Conservation (phyloP, 92 coral and sea anemone species). For the Porites lobata region DNA sequence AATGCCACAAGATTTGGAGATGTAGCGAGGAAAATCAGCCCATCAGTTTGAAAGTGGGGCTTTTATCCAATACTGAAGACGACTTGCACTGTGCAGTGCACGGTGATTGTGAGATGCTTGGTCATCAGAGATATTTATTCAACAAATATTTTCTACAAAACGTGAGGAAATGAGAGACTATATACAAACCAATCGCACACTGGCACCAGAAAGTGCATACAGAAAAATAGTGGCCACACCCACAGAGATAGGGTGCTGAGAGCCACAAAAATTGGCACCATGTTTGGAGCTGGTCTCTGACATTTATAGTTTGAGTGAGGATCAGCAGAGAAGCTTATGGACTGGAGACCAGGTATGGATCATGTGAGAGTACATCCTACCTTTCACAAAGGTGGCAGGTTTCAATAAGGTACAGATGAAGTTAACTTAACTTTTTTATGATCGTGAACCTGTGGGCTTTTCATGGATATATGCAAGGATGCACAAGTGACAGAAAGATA, state of each 20-base stretch:
- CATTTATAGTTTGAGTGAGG: not conserved
- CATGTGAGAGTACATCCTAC: not conserved
- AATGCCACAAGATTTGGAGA: conserved; percentile 34
- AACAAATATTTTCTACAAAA: conserved; percentile 46
- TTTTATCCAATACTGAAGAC: conserved; percentile 30
- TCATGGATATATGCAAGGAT: not conserved
- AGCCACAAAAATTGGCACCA: not conserved
- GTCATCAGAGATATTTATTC: conserved; percentile 35
- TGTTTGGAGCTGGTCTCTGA: not conserved
- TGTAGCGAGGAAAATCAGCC: conserved; percentile 1
- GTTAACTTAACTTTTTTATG: not conserved
- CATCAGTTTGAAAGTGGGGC: conserved; percentile 30
- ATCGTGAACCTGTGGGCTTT: no score
- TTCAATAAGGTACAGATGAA: not conserved
- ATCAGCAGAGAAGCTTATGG: not conserved
- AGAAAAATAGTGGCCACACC: not conserved
- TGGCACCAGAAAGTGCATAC: no score
- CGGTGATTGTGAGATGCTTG: conserved; percentile 15
- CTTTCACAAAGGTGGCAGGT: not conserved
- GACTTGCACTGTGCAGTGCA: conserved; percentile 37
- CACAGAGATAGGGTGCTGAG: not conserved
- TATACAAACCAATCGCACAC: no score
- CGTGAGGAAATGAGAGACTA: not conserved
- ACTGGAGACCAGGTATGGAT: conserved; percentile 5
- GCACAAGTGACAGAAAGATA: not conserved